Evolutionary conservation across 2,113 vertebrate genomes (phyloP).

Genomic region (Actinemys pallida): DNA sequence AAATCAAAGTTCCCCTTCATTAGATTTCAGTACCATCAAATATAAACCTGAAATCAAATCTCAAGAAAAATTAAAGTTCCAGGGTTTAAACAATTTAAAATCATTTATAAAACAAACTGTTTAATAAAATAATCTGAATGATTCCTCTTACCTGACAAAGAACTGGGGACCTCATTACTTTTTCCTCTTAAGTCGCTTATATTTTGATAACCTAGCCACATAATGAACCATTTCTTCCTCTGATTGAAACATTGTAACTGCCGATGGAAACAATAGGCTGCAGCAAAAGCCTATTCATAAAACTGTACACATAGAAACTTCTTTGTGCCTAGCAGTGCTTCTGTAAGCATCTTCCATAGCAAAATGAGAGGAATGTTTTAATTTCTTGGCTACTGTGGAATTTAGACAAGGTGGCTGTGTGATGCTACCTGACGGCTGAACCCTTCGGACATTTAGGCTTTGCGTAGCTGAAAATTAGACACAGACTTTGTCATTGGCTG

Average conservation of each 20-base stretch:
- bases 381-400: not conserved
- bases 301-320: not conserved
- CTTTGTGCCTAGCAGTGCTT: not conserved
- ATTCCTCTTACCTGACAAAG: not conserved
- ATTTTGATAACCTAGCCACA: not conserved
- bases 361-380: not conserved
- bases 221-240: not conserved
- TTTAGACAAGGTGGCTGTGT: not conserved
- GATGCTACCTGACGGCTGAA: not conserved
- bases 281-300: not conserved
- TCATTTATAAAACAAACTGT: not conserved
- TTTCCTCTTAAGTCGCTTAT: not conserved
- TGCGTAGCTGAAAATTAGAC: not conserved
- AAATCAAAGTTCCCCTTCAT: not conserved
- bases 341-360: not conserved
- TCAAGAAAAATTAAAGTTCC: not conserved
- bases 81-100: not conserved
- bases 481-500: not conserved
- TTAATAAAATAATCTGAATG: not conserved
- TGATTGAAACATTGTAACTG: not conserved
- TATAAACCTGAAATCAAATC: not conserved
- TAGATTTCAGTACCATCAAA: not conserved
- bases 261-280: not conserved
- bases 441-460: not conserved
- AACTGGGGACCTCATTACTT: not conserved